Evolutionary conservation across 2,888 invertebrate species (phyloP).

Genomic region (Frankliniella fusca): DNA sequence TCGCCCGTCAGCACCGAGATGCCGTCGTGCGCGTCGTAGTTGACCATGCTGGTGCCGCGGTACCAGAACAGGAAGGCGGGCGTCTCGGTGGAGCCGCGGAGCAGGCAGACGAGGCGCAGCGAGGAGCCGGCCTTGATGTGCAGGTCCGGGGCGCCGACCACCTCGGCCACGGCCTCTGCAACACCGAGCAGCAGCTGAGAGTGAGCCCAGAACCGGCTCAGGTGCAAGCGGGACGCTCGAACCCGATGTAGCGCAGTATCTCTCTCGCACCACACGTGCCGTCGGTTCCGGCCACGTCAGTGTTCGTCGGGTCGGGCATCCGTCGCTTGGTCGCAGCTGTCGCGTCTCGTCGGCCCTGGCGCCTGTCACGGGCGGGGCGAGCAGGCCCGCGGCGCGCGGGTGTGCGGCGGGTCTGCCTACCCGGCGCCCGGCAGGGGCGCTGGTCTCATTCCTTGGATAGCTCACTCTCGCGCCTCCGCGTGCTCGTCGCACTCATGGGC

Average conservation of each 20-base stretch:
- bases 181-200: slow-evolving; percentile 36
- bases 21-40: slow-evolving; percentile 63
- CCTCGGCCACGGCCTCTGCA: slow-evolving; percentile 65
- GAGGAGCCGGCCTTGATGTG: slow-evolving; percentile 69
- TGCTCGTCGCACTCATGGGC: too few relatives aligned
- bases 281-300: too few relatives aligned
- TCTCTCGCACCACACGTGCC: not conserved
- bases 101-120: slow-evolving; percentile 64
- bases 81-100: slow-evolving; percentile 63
- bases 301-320: too few relatives aligned
- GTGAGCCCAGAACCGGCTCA: not conserved
- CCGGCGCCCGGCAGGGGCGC: not conserved
- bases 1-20: slow-evolving; percentile 52
- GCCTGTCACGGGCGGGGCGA: not conserved
- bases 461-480: too few relatives aligned
- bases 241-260: too few relatives aligned
- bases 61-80: slow-evolving; percentile 77
- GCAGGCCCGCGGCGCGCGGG: not conserved
- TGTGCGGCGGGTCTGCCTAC: not conserved
- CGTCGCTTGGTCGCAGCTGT: too few relatives aligned
- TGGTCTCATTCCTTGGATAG: too few relatives aligned
- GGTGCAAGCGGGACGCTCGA: too few relatives aligned
- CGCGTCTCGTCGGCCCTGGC: too few relatives aligned
- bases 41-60: slow-evolving; percentile 79
- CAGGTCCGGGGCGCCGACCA: slow-evolving; percentile 65